These are phyloP conservation scores for Trichonephila clavipes DNA, from an alignment of 1,140 invertebrate genomes.

Conservation along the genomic window DNA sequence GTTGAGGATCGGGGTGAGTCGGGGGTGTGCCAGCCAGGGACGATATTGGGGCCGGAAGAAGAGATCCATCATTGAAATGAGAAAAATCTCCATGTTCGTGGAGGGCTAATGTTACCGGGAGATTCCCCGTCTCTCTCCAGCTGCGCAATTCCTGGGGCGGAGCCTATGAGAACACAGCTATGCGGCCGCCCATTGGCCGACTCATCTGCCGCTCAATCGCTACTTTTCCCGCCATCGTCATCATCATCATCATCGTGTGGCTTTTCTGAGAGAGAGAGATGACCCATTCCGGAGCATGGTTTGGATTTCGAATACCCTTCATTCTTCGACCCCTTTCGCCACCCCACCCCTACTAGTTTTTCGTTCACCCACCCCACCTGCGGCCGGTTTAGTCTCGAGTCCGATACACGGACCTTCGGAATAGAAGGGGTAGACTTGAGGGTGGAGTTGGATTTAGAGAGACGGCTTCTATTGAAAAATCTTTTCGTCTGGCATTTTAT, in stretches of 20 bases:
- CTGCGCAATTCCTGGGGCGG: slow-evolving; percentile 70
- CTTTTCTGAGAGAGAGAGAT: slow-evolving; percentile 33
- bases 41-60: slow-evolving; percentile 69
- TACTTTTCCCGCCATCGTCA: slow-evolving; percentile 38
- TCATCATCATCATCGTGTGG: slow-evolving; percentile 70
- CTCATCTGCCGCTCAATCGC: slow-evolving; percentile 57
- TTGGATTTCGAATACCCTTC: slow-evolving; percentile 51
- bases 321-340: background rate
- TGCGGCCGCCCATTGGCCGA: slow-evolving; percentile 46
- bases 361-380: slow-evolving; percentile 1
- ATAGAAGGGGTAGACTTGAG: background rate
- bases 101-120: slow-evolving; percentile 72
- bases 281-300: slow-evolving; percentile 63
- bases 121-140: slow-evolving; percentile 53
- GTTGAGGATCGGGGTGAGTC: slow-evolving; percentile 12
- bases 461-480: slow-evolving; percentile 5
- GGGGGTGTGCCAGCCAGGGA: slow-evolving; percentile 42
- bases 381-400: background rate
- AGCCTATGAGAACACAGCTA: slow-evolving; percentile 33
- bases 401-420: slow-evolving; percentile 25
- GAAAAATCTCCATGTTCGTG: slow-evolving; percentile 75
- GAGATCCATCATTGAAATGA: slow-evolving; percentile 77
- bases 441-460: slow-evolving; percentile 3
- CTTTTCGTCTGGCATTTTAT: background rate
- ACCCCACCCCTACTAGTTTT: background rate